Evolutionary conservation across 2,888 invertebrate genomes (phyloP).

Genomic region (Aspidiotus destructor): DNA sequence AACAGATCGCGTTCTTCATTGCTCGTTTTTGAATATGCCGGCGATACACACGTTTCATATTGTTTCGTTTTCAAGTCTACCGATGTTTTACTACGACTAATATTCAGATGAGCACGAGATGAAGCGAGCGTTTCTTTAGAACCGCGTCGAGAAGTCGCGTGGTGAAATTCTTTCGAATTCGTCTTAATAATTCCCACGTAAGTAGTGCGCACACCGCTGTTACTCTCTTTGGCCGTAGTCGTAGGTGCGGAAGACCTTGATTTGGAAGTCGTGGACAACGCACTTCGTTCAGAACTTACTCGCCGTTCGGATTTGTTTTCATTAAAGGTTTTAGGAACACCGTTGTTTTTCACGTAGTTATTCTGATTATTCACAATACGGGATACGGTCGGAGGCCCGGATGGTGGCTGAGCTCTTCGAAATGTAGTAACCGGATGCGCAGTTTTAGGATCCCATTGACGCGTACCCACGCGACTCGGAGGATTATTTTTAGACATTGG

Average conservation of each 20-base stretch:
- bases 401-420: not conserved
- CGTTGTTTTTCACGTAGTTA: conserved; percentile 8
- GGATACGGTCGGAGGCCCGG: not conserved
- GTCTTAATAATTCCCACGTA: not conserved
- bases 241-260: not conserved
- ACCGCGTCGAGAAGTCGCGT: not conserved
- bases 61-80: conserved; percentile 30
- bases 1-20: conserved; percentile 5
- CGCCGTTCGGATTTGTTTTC: not conserved
- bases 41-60: not conserved
- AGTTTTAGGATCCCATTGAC: not conserved
- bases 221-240: not conserved
- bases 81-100: conserved; percentile 34
- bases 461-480: not conserved
- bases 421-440: not conserved
- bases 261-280: not conserved
- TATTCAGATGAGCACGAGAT: not conserved
- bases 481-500: not conserved
- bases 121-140: not conserved
- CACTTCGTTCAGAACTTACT: not conserved
- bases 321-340: conserved; percentile 4
- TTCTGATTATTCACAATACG: not conserved
- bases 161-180: not conserved
- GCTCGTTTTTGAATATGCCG: not conserved
- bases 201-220: too few species aligned